Evolutionary conservation across 1,140 invertebrate genomes (phyloP).

Genomic region (Cyphomyrmex costatus): DNA sequence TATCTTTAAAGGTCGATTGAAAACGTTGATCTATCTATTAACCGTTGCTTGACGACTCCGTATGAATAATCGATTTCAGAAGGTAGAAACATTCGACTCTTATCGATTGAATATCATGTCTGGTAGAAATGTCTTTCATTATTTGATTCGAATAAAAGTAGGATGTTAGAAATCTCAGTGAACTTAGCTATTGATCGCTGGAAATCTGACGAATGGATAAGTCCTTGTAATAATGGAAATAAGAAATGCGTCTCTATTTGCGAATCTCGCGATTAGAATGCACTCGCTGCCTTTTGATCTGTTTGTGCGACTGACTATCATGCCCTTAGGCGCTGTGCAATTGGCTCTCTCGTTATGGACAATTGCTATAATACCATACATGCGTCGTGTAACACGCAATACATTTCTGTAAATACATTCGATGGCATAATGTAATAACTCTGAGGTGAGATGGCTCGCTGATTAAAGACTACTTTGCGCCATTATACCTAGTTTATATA

Average conservation of each 20-base stretch:
- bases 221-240: not conserved
- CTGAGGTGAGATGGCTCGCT: slow-evolving; percentile 2
- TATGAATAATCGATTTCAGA: not conserved
- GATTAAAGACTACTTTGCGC: slow-evolving; percentile 25
- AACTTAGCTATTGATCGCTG: not conserved
- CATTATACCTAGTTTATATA: slow-evolving; percentile 16
- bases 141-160: slow-evolving; percentile 7
- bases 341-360: slow-evolving; percentile 37
- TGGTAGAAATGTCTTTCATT: not conserved
- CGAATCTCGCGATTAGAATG: slow-evolving; percentile 19
- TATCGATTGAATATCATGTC: not conserved
- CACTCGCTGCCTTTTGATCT: slow-evolving; percentile 18
- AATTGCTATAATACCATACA: slow-evolving; percentile 31
- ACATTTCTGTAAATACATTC: slow-evolving; percentile 48
- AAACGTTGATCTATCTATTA: not conserved
- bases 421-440: slow-evolving; percentile 43
- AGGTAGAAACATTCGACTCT: not conserved
- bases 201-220: not conserved
- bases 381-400: slow-evolving; percentile 41
- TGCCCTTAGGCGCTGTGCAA: not conserved
- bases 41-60: not conserved
- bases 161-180: not conserved
- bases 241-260: not conserved
- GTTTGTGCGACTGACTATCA: slow-evolving; percentile 15
- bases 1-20: not conserved